Evolutionary conservation across 1,140 invertebrate species (phyloP).

Genomic region (Micrasema minimum): DNA sequence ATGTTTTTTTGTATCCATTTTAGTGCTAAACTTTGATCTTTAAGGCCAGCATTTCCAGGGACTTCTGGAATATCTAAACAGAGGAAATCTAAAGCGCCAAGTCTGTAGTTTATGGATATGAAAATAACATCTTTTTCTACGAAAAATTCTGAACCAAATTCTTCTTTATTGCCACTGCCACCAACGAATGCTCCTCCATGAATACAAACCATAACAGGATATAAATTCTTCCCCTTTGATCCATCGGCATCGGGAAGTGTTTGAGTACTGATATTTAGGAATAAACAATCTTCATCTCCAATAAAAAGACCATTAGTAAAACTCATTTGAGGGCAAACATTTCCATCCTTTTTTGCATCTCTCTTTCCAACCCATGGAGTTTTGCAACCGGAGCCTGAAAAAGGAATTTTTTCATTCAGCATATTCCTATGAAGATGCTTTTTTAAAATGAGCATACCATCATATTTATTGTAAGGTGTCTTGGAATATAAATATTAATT

Average conservation of each 20-base stretch:
- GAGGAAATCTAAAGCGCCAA: constrained; percentile 66
- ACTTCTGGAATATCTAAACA: constrained; percentile 65
- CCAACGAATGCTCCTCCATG: constrained; percentile 61
- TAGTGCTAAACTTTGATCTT: constrained; percentile 53
- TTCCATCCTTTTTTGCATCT: constrained; percentile 57
- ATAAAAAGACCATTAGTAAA: neutral
- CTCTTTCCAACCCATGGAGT: constrained; percentile 59
- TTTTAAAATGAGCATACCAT: too few species aligned
- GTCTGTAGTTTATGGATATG: constrained; percentile 64
- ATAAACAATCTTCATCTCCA: constrained; percentile 74
- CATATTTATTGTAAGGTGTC: too few species aligned
- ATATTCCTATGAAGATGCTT: too few species aligned
- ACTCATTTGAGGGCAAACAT: constrained; percentile 23
- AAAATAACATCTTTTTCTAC: constrained; percentile 65
- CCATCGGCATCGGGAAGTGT: constrained; percentile 52
- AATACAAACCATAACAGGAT: constrained; percentile 57
- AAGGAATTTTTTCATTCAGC: too few species aligned
- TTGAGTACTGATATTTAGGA: constrained; percentile 73
- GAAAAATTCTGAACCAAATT: constrained; percentile 56
- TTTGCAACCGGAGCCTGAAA: constrained; percentile 57
- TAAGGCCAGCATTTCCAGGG: constrained; percentile 51
- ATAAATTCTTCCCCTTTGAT: constrained; percentile 48
- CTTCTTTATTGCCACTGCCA: constrained; percentile 48
- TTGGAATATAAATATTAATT: too few species aligned
- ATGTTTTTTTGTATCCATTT: constrained; percentile 68